Evolutionary conservation across 2,888 invertebrate species (phyloP), one percentile per base, ranked within the genome.

Genomic region (Hofmannophila pseudospretella): DNA sequence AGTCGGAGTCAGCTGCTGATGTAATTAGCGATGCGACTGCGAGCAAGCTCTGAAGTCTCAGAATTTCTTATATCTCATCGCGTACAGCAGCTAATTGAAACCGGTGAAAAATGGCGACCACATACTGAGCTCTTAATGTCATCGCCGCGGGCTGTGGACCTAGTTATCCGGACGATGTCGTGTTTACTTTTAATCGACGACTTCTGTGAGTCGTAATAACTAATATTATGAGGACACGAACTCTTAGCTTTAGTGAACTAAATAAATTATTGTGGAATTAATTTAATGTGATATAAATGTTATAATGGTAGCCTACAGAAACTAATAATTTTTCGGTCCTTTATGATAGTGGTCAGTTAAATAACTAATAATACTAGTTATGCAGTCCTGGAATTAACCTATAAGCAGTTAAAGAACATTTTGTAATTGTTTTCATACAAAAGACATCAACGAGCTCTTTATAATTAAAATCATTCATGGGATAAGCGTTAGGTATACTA

Each of bases 71-170:
- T 54, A 57, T 54, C 59, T 58, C 63, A 58, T 54, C 53, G 54
- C 49, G 44, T 43, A 38, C 40, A 25, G 32, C 41, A 42, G 41
- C 58, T 73, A 72, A 77, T 75, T 76, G 74, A 75, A 72, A 73
- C 56, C 63, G 55, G 54, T 71, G 74, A 78, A 77, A 71, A 75
- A 78, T 75, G 51, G 68, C 66, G 65, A 60, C 65, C 70, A 69
- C 75, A 73, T 72, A 72, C 67, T 51, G 66, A 41, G 66, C 47
- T 53, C 60, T 69, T 67, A 71, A 67, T 68, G 62, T 58, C 60
- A 51, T 45, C 54, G 65, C 68, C 63, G 58, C 49, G 41, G 56
- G 62, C 53, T 10, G 10, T 12, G 28, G 28, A 32, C 31, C 34
- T 38, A 39, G 34, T 32, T 20, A 32, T 13, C 26, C 28, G 27